These are phyloP conservation scores for Metopolophium dirhodum DNA, from an alignment of 1,140 invertebrate species.

Conservation along the genomic window DNA sequence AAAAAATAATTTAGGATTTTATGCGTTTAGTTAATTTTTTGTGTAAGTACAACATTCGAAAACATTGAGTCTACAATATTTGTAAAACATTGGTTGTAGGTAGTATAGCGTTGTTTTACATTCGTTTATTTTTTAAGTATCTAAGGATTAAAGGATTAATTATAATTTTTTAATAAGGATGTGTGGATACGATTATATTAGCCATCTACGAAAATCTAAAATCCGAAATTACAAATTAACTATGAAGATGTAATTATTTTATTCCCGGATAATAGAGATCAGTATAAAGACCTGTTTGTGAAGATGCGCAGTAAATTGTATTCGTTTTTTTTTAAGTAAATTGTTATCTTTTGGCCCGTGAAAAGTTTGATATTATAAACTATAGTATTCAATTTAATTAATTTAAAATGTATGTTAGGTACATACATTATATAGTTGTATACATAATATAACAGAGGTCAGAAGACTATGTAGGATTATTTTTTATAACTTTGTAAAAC, in stretches of 20 bases:
- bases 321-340: neutral
- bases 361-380: neutral
- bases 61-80: neutral
- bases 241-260: slow-evolving; percentile 1
- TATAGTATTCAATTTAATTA: neutral
- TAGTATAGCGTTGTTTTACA: neutral
- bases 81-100: neutral
- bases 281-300: neutral
- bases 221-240: neutral
- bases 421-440: neutral
- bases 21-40: neutral
- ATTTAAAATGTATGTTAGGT: neutral
- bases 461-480: neutral
- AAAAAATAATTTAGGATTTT: neutral
- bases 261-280: neutral
- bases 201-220: neutral
- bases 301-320: neutral
- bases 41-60: neutral
- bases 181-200: neutral
- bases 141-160: neutral
- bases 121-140: neutral
- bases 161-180: neutral
- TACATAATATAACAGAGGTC: neutral
- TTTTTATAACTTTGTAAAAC: slow-evolving; percentile 11
- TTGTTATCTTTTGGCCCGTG: neutral